A percentile compares a stretch with the other conserved stretches of the same genome.
phyloP scores from a whole-genome alignment of 2,888 invertebrate genomes.

The Arenicola marina region DNA sequence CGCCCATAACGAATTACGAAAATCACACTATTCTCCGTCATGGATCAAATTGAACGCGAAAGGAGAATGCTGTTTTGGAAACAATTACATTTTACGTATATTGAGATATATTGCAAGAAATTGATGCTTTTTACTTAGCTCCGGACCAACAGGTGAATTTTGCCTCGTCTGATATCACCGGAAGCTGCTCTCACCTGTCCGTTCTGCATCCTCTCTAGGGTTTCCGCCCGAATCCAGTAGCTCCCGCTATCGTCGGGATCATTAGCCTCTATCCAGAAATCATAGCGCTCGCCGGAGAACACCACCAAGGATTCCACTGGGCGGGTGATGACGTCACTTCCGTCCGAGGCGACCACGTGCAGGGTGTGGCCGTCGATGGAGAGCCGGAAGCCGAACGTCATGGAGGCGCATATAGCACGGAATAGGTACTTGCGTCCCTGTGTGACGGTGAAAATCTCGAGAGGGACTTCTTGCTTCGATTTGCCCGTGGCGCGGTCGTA shows the following conservation, averaged over 20 bases:
- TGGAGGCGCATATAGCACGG: constrained; percentile 45
- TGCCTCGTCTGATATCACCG: not conserved
- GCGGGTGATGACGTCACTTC: constrained; percentile 37
- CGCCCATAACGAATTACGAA: no score
- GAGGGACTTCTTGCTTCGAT: constrained; percentile 37
- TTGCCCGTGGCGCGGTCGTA: constrained; percentile 7
- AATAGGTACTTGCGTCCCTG: constrained; percentile 45
- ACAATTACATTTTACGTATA: no score
- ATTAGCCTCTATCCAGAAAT: constrained; percentile 35
- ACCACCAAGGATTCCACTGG: constrained; percentile 42
- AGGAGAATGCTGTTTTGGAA: no score
- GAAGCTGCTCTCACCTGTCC: not conserved
- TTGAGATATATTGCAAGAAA: no score
- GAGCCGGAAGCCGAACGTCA: constrained; percentile 39
- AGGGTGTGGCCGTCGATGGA: constrained; percentile 49
- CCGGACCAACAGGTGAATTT: not conserved
- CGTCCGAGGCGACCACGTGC: constrained; percentile 47
- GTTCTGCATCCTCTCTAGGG: not conserved
- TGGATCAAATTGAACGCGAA: no score
- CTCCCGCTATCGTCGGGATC: constrained; percentile 1
- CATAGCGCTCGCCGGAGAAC: constrained; percentile 42
- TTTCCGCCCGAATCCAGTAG: constrained; percentile 16
- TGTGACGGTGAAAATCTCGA: constrained; percentile 41
- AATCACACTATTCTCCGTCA: no score
- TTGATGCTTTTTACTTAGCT: no score